Evolutionary conservation across 2,888 invertebrate genomes (phyloP).

Genomic region (Polietes domitor): DNA sequence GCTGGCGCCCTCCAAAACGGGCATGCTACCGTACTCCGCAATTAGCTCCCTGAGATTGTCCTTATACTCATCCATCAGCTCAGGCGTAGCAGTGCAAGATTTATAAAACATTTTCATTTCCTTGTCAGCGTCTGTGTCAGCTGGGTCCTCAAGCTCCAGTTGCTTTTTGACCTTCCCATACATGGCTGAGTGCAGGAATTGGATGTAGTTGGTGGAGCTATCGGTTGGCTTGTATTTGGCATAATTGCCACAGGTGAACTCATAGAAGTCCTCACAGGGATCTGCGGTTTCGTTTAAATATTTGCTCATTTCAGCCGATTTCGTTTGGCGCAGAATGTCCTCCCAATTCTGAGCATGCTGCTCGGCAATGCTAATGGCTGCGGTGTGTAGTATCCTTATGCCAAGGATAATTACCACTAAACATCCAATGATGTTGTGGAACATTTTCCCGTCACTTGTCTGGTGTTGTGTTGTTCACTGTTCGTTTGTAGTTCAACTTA

Average conservation of each 20-base stretch:
- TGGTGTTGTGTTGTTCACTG: no score
- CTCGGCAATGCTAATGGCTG: no score
- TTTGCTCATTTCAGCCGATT: conserved; percentile 73
- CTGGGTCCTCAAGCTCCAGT: conserved; percentile 64
- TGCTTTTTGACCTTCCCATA: neutral
- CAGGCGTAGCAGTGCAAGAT: conserved; percentile 71
- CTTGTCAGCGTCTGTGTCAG: conserved; percentile 70
- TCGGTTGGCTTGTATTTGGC: conserved; percentile 73
- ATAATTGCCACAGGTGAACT: conserved; percentile 77
- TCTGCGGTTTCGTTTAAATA: conserved; percentile 73
- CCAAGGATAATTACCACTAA: no score
- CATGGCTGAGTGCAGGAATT: neutral
- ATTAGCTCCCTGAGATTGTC: conserved; percentile 70
- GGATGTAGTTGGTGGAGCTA: conserved; percentile 69
- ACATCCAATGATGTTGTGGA: no score
- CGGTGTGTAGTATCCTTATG: no score
- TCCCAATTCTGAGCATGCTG: no score
- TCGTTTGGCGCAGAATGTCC: conserved; percentile 63
- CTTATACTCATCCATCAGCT: conserved; percentile 54
- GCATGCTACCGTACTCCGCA: conserved; percentile 75
- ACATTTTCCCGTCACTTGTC: no score
- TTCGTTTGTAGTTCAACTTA: no score
- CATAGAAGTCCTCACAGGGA: conserved; percentile 75
- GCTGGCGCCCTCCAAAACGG: conserved; percentile 68
- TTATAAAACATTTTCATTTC: conserved; percentile 75